Base-by-base conservation (phyloP, 2,888 invertebrate genomes). In the Drosophila picticornis region DNA sequence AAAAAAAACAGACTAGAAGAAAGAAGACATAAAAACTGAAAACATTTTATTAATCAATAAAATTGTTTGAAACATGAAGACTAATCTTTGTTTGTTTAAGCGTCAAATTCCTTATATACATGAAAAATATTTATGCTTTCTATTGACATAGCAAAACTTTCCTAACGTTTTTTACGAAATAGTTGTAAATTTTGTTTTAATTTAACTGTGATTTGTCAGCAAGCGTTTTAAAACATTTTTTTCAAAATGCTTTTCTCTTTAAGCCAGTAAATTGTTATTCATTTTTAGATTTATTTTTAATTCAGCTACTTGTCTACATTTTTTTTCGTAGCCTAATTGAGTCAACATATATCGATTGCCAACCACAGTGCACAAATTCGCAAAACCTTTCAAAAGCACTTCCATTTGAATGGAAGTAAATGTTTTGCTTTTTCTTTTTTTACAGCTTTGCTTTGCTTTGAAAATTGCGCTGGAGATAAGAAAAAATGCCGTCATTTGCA, bases 381-480 rank as follows among this genome's bases (percentile, higher is more conserved):
- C 1, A 11, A 25, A 60, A 38, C 13, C 31, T 40, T 48, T 46
- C 19, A 36, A 61, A 61, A 34, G 31, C 43, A 32, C 4, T 22
- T 40, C 10, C 29, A 40, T 59, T 72, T 13, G 19, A 59, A 36
- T 38, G 46, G 32, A 62, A 40, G 46, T 31, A 38, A 55, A 65
- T 69, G 29, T 62, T 75, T 75, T 16, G 13, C 32, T 19, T 56
- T 68, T 29, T 29, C 22, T 10, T 10, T 36, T 11, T 38, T 68
- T 43, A 29, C 38, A 36, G 38, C 56, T n/a, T n/a, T 38, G 29
- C 52, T 62, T 57, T 52, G 32, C 27, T 34, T 27, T 29, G n/a
- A 50, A 59, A 61, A 64, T 65, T 80, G 80, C 61, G 51, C 51
- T 59, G 58, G 11, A 59, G 64, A 77, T 69, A 59, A 64, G 46